phyloP scores from a whole-genome alignment of 2,888 invertebrate species.

The Thysanoteuthis rhombus region DNA sequence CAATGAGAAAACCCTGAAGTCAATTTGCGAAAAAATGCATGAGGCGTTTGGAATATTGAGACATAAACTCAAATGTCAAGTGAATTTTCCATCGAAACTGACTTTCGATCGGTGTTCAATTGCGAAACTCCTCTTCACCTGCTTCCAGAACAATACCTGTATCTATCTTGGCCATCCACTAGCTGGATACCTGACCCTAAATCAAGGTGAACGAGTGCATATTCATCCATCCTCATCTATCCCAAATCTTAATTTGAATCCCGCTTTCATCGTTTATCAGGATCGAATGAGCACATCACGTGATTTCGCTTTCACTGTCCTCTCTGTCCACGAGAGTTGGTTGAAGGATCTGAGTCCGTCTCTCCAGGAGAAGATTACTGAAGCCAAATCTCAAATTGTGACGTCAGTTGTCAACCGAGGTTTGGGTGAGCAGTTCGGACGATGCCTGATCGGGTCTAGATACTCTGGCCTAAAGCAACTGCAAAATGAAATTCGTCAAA shows the following conservation, averaged over 20 bases:
- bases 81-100: constrained; percentile 36
- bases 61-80: constrained; percentile 43
- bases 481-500: constrained; percentile 40
- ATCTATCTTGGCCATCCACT: constrained; percentile 54
- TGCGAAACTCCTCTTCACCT: constrained; percentile 49
- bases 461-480: constrained; percentile 44
- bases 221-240: constrained; percentile 60
- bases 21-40: constrained; percentile 48
- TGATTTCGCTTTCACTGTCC: constrained; percentile 55
- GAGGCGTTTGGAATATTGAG: constrained; percentile 49
- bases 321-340: constrained; percentile 50
- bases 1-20: constrained; percentile 61
- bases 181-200: constrained; percentile 53
- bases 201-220: constrained; percentile 44
- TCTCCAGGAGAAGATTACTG: constrained; percentile 35
- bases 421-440: constrained; percentile 46
- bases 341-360: not conserved
- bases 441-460: constrained; percentile 48
- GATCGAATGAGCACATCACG: constrained; percentile 52
- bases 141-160: constrained; percentile 50
- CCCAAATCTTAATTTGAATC: constrained; percentile 43
- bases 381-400: constrained; percentile 40
- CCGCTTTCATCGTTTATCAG: constrained; percentile 57
- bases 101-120: constrained; percentile 39
- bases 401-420: constrained; percentile 39